These are phyloP conservation scores for Ormyrus nitidulus DNA, from an alignment of 2,888 invertebrate species.

Conservation along the genomic window DNA sequence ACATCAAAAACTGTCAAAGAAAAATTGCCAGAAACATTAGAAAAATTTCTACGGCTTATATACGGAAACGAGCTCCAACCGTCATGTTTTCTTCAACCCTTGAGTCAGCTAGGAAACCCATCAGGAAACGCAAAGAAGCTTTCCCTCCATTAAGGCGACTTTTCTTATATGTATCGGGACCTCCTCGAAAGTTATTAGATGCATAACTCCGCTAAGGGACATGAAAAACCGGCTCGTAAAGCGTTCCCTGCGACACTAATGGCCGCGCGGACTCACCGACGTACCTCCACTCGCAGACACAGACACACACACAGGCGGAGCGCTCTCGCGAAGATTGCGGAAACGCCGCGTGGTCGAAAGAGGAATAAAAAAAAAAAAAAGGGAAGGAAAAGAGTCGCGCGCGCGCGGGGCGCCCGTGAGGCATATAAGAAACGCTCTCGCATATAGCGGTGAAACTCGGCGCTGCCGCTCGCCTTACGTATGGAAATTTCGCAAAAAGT, in stretches of 20 bases:
- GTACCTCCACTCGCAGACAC: background rate
- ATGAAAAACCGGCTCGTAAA: conserved; percentile 58
- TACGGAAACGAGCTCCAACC: too few species aligned
- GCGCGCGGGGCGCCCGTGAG: too few species aligned
- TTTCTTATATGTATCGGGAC: conserved; percentile 47
- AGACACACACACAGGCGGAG: background rate
- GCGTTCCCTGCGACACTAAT: conserved; percentile 53
- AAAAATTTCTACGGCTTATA: too few species aligned
- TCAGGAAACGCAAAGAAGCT: conserved; percentile 22
- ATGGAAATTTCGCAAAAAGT: conserved; percentile 54
- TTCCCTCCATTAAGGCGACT: conserved; percentile 46
- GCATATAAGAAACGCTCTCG: conserved; percentile 8
- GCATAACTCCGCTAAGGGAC: conserved; percentile 55
- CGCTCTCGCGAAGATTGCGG: conserved; percentile 44
- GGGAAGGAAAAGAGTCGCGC: conserved; percentile 31
- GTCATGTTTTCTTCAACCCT: too few species aligned
- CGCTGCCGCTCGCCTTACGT: background rate
- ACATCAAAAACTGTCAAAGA: too few species aligned
- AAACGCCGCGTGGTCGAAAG: conserved; percentile 34
- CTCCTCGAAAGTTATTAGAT: conserved; percentile 55
- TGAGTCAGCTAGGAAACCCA: too few species aligned
- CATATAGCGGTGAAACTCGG: background rate
- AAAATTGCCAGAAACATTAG: too few species aligned
- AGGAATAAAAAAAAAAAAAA: conserved; percentile 19
- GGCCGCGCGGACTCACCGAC: conserved; percentile 25